Base-by-base conservation (phyloP, 2,888 invertebrate species). In the Pseudoips prasinana region DNA sequence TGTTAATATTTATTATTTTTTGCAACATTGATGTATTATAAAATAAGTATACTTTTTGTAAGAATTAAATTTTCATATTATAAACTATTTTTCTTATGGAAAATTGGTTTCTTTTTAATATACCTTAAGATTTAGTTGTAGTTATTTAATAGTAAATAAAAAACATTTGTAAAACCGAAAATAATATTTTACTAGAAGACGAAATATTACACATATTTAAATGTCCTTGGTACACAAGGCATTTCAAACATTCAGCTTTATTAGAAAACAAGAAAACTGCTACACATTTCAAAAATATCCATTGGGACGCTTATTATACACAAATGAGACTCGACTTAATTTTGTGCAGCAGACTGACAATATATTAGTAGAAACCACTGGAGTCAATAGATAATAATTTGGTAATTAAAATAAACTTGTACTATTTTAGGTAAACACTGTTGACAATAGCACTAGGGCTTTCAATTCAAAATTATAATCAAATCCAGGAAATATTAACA, bases 101-200 rank as follows among this genome's bases (percentile, higher is more conserved):
- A 23, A 26, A 20, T 18, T 34, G 7, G 24, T 27, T 22, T 25
- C 28, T 17, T 29, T 24, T 28, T 17, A n/a, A 7, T 10, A 7
- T 7, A 19, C 10, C 4, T n/a, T 1, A 5, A 7, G 3, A 5
- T 22, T 22, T 7, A 5, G n/a, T 22, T 11, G 1, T n/a, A 10
- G 9, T 7, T 7, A 8, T 6, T 11, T 8, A 4, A 14, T 14
- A 14, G 2, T 28, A 53, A 57, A 41, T 27, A 72, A 75, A 80
- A 81, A 61, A 59, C 67, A 51, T 29, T 39, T 45, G 9, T 73
- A 70, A 77, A 86, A 86, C 84, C 73, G 77, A 85, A 84, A 85
- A 86, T 84, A 84, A 83, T 83, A 82, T 85, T 82, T 85, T 86
- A 86, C 85, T 86, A 86, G 74, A 79, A 82, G 81, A 82, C 69